Evolutionary conservation across 1,140 invertebrate species (phyloP), one percentile per base, ranked within the genome.

Genomic region (Calosoma granatense): DNA sequence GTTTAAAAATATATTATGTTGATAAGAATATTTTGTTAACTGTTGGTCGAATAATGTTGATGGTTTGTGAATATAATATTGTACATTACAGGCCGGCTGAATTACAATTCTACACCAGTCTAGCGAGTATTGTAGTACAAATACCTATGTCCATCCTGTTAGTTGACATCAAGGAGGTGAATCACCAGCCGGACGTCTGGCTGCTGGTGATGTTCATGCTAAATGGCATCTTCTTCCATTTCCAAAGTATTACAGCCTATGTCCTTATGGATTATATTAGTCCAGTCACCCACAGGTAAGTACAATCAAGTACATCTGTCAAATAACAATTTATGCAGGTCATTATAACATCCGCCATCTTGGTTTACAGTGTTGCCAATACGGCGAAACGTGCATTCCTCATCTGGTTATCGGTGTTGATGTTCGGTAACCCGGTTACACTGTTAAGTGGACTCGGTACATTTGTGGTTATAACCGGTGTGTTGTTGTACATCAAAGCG

Each of bases 201-300:
- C 67, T 86, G 57, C 69, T 88, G 4, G 67, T 78, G 22, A 80
- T 79, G 36, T 83, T 86, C 65, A 67, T 88, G 21, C 68, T 91
- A 1, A 90, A 90, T 73, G 89, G 89, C 55, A 66, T 90, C 3
- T 90, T 88, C 69, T 92, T 91, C 70, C 90, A 92, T 71, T 88
- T 87, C 67, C 90, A 92, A 81, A 90, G 87, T 71, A 88, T 92
- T 64, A 87, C 87, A 55, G 89, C 88, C 9, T 92, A 91, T 74
- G 86, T 87, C 51, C 78, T 92, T 53, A 89, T 92, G 84, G 85
- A 86, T 66, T 90, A 88, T 66, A 89, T 92, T 67, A 89, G 85
- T 73, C 88, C 89, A 36, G 87, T 92, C 12, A 91, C 89, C 26
- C 88, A 92, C 66, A 91, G 88, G 88, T 91, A 74, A 71, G 63